phyloP scores from a whole-genome alignment of 2,797 vertebrate genomes.

The Sparidentex hasta region DNA sequence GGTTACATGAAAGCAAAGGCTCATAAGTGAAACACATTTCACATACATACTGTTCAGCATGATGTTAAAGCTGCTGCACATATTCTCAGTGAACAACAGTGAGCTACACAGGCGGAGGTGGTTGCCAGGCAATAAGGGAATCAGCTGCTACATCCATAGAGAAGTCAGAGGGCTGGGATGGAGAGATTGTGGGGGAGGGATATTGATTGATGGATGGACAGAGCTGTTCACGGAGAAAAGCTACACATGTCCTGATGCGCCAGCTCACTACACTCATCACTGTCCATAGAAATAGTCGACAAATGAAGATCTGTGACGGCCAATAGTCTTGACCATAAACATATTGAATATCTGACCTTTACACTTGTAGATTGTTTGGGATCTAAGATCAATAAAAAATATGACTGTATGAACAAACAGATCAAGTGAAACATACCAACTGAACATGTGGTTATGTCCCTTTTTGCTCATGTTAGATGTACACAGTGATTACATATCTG shows the following conservation, averaged over 20 bases:
- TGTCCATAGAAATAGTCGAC: slow-evolving; percentile 5
- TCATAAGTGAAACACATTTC: neutral
- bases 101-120: slow-evolving; percentile 59
- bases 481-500: neutral
- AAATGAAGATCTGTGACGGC: neutral
- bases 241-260: slow-evolving; percentile 8
- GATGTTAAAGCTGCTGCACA: neutral
- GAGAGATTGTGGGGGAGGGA: slow-evolving; percentile 46
- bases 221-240: slow-evolving; percentile 27
- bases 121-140: slow-evolving; percentile 77
- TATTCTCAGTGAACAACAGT: neutral
- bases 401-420: neutral
- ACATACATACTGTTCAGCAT: neutral
- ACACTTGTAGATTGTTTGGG: neutral
- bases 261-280: neutral
- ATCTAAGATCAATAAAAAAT: neutral
- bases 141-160: slow-evolving; percentile 72
- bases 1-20: neutral
- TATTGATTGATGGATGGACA: slow-evolving; percentile 40
- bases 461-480: neutral
- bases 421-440: neutral
- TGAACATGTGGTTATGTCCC: no score
- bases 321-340: neutral
- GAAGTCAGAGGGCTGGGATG: slow-evolving; percentile 70
- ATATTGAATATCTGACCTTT: neutral